These are phyloP conservation scores for Abramis brama DNA, from an alignment of 2,113 vertebrate species.

Conservation along the genomic window DNA sequence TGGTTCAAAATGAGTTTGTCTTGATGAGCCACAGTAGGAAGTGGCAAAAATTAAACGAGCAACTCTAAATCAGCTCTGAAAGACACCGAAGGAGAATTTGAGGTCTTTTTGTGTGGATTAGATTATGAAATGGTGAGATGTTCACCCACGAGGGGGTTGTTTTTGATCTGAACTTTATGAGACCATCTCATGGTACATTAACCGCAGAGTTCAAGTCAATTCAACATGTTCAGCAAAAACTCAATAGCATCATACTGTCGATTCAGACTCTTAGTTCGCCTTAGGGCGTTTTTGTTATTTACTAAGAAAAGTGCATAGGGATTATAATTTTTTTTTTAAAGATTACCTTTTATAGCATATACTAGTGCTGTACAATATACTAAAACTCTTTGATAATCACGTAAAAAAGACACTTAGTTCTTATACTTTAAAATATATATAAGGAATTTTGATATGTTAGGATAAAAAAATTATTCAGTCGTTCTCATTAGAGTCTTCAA, in stretches of 20 bases:
- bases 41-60: background rate
- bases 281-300: conserved; percentile 39
- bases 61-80: background rate
- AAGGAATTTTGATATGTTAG: background rate
- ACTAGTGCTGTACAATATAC: conserved; percentile 12
- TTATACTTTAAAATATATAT: background rate
- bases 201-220: background rate
- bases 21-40: background rate
- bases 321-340: background rate
- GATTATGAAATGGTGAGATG: background rate
- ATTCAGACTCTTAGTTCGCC: conserved; percentile 22
- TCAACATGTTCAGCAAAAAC: conserved; percentile 1
- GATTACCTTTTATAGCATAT: background rate
- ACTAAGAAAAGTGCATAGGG: conserved; percentile 5
- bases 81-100: background rate
- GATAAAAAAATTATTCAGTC: background rate
- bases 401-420: background rate
- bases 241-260: background rate
- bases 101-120: background rate
- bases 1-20: too few species aligned
- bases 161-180: conserved; percentile 27
- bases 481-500: background rate
- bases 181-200: conserved; percentile 28
- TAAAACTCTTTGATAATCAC: conserved; percentile 7
- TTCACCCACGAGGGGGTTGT: background rate